Evolutionary conservation across 35 echinoderm and acorn worm species (phyloP).

Genomic region (Acanthaster planci): DNA sequence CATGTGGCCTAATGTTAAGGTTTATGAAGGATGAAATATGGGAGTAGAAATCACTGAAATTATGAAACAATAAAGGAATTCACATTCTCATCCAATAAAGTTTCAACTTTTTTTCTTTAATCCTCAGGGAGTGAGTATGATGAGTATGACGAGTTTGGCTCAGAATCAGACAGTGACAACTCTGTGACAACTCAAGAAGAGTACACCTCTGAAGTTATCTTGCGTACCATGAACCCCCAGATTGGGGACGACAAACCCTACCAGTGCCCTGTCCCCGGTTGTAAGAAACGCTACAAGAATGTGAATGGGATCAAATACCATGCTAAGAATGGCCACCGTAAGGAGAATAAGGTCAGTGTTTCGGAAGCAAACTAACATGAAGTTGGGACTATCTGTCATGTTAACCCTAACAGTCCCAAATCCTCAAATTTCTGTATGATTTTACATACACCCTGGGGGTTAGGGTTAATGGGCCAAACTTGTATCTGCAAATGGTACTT

Average conservation of each 20-base stretch:
- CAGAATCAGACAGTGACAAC: conserved; percentile 93
- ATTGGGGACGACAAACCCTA: conserved; percentile 88
- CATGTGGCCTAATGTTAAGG: too few species aligned
- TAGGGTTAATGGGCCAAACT: too few species aligned
- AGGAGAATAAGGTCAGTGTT: conserved; percentile 80
- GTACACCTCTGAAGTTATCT: conserved; percentile 82
- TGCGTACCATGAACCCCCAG: conserved; percentile 62
- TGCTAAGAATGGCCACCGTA: conserved; percentile 94
- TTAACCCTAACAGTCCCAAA: too few species aligned
- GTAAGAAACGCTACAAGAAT: conserved; percentile 98
- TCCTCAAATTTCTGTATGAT: too few species aligned
- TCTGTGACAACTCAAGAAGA: conserved; percentile 80
- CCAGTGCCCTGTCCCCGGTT: conserved; percentile 91
- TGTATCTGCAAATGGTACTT: too few species aligned
- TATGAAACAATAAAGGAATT: too few species aligned
- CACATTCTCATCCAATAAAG: too few species aligned
- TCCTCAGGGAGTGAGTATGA: conserved; percentile 74
- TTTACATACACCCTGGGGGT: too few species aligned
- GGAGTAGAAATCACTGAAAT: too few species aligned
- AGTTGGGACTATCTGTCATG: too few species aligned
- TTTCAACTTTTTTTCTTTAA: neutral
- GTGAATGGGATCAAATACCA: conserved; percentile 99
- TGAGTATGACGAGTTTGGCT: conserved; percentile 58
- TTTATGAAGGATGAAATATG: too few species aligned
- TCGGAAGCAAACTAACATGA: neutral